phyloP scores from a whole-genome alignment of 1,140 invertebrate genomes.

The Danaus plexippus region DNA sequence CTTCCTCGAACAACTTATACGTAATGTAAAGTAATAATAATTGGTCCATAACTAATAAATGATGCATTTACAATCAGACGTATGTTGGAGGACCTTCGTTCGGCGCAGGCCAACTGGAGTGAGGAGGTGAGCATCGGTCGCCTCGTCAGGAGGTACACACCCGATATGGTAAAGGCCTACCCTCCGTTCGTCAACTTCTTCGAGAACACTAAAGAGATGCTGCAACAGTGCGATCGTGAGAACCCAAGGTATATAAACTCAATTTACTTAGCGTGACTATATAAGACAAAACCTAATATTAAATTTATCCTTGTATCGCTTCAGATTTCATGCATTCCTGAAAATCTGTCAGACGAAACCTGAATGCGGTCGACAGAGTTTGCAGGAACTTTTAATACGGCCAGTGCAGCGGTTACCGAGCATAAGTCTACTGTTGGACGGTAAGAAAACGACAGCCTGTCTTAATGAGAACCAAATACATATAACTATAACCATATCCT shows the following conservation, averaged over 20 bases:
- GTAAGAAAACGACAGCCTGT: conserved; percentile 67
- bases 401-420: conserved; percentile 97
- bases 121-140: conserved; percentile 90
- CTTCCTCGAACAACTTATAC: too few species aligned
- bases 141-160: conserved; percentile 87
- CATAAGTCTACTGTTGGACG: conserved; percentile 93
- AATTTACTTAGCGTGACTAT: conserved; percentile 10
- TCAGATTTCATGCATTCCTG: conserved; percentile 95
- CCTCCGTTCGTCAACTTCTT: conserved; percentile 98
- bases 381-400: conserved; percentile 95
- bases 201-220: conserved; percentile 95
- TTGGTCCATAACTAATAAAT: too few species aligned
- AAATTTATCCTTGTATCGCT: conserved; percentile 22
- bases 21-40: too few species aligned
- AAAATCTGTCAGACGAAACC: conserved; percentile 94
- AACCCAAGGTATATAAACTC: conserved; percentile 79
- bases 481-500: too few species aligned
- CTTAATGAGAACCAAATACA: too few species aligned
- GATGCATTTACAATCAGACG: conserved; percentile 32
- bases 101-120: conserved; percentile 82
- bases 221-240: conserved; percentile 89
- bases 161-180: conserved; percentile 91
- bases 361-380: conserved; percentile 94
- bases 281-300: conserved; percentile 5
- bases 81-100: conserved; percentile 84